Base-by-base conservation (phyloP, 2,888 invertebrate species). In the Empis livida region DNA sequence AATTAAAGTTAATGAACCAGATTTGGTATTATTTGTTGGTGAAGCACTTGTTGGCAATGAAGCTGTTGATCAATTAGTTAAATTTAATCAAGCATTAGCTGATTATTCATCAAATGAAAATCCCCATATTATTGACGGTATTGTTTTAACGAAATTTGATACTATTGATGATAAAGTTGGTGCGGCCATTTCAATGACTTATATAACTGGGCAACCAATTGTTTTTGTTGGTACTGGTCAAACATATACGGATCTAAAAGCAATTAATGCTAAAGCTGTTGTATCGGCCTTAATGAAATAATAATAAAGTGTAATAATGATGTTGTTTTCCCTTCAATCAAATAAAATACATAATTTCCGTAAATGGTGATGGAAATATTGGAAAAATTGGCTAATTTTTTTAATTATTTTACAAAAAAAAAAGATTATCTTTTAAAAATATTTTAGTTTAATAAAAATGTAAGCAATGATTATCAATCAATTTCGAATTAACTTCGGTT, bases 21-120 rank as follows among this genome's bases (percentile, higher is more conserved):
- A 99, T 71, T 74, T 95, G 63, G 96, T 99, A 2, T 74, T 99
- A n/a, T 99, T 99, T 70, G 99, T 99, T 10, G 99, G 99, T 1
- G 99, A 99, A 68, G 99, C 99, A 0, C 73, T 99, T n/a, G 99
- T 99, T 1, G 99, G 99, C 27, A 99, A 99, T 68, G 99, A 99
- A 65, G 99, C 99, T 14, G 97, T 99, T 17, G 99, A 99, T 73
- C 99, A 99, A 67, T 76, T 99, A 42, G 90, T 92, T 1, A 99
- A 99, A 72, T 99, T 99, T 73, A 99, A 99, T 73, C 91, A 93
- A 67, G 92, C 97, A 0, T 73, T 99, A 39, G 96, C 96, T 9
- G 97, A 99, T 70, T 87, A 90, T 71, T 80, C 80, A 46, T 78
- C 83, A 1, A 76, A 82, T 1, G 71, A 71, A 47, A 82, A 82